A percentile compares a stretch with the other conserved stretches of the same genome.
Evolutionary conservation across 2,888 invertebrate genomes (phyloP).

Genomic region (Panorpa germanica): DNA sequence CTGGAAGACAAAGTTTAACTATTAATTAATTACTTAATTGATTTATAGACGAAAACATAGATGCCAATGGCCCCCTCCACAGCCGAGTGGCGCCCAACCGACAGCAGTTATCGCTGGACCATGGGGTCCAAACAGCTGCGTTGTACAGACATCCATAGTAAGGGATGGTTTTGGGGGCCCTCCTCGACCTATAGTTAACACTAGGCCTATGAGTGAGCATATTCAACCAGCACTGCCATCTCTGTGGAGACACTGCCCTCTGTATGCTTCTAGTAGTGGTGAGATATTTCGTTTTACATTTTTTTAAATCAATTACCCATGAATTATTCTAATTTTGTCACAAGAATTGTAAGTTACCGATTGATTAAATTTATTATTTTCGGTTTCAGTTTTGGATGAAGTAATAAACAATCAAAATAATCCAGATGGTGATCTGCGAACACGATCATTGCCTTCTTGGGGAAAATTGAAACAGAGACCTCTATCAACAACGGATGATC

Average conservation of each 20-base stretch:
- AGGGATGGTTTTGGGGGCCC: background rate
- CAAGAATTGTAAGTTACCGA: conserved; percentile 1
- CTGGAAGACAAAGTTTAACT: too few relatives aligned
- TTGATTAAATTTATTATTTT: conserved; percentile 2
- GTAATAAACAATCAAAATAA: conserved; percentile 27
- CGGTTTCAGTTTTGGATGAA: conserved; percentile 36
- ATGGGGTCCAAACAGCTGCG: too few relatives aligned
- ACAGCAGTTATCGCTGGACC: too few relatives aligned
- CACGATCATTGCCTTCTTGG: conserved; percentile 53
- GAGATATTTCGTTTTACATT: conserved; percentile 17
- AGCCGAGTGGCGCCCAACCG: too few relatives aligned
- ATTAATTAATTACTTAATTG: too few relatives aligned
- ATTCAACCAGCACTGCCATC: conserved; percentile 15
- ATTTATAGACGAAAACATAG: too few relatives aligned
- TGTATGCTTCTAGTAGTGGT: conserved; percentile 47
- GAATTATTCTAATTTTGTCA: conserved; percentile 8
- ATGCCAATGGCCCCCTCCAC: too few relatives aligned
- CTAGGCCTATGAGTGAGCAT: conserved; percentile 6
- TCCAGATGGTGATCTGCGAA: conserved; percentile 29
- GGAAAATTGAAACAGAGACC: conserved; percentile 48
- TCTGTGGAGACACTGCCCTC: conserved; percentile 14
- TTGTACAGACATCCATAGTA: too few relatives aligned
- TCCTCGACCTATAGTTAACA: background rate
- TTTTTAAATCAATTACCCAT: background rate
- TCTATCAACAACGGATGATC: conserved; percentile 45